Conservation (phyloP, 2,888 invertebrate genomes). For the Melipona bicolor region DNA sequence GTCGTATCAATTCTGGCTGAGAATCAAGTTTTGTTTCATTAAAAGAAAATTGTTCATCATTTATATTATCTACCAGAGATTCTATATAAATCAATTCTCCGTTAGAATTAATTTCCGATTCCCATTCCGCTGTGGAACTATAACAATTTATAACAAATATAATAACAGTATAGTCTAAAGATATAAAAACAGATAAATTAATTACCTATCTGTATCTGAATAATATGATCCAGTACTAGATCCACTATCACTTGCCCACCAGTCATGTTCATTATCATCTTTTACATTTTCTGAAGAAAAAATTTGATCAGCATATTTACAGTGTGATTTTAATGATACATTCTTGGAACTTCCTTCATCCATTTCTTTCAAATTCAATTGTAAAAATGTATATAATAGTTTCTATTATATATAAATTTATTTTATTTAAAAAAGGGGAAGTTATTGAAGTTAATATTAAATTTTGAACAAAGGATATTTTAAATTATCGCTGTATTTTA, state of each 20-base stretch:
- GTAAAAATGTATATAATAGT: neutral
- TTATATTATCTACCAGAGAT: conserved; percentile 72
- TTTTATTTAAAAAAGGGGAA: neutral
- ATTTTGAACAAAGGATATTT: neutral
- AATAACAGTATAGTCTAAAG: conserved; percentile 3
- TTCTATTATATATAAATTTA: neutral
- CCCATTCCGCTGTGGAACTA: conserved; percentile 81
- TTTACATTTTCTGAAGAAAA: conserved; percentile 52
- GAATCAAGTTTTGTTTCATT: conserved; percentile 65
- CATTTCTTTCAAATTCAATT: conserved; percentile 25
- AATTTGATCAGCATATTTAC: conserved; percentile 43
- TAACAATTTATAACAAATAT: conserved; percentile 5
- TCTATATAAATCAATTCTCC: conserved; percentile 82
- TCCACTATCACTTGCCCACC: conserved; percentile 83
- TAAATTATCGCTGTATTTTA: neutral
- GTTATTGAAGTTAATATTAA: neutral
- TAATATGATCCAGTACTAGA: conserved; percentile 82
- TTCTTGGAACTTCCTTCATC: conserved; percentile 36
- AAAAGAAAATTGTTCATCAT: conserved; percentile 50
- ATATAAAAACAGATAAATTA: conserved; percentile 4
- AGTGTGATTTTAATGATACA: conserved; percentile 35
- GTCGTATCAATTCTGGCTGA: conserved; percentile 77
- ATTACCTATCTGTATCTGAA: conserved; percentile 80
- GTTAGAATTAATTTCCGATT: conserved; percentile 76
- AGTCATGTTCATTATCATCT: conserved; percentile 78